A percentile compares a stretch with the other conserved stretches of the same genome.
Conservation (phyloP, 2,888 invertebrate species). For the Cloeon dipterum region DNA sequence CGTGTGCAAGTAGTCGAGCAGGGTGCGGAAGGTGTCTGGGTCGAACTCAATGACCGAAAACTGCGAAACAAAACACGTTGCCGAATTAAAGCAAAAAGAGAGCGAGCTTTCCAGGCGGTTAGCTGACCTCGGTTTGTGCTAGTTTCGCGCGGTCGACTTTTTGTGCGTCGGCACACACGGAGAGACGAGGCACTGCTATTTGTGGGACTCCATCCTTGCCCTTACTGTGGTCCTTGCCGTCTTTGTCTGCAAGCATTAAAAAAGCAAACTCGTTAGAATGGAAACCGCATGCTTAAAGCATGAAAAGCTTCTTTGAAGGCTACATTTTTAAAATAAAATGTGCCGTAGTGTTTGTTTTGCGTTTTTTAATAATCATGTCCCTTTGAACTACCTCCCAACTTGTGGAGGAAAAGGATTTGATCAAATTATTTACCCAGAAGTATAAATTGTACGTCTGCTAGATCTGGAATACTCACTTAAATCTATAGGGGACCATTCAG, state of each 20-base stretch:
- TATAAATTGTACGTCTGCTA: no score
- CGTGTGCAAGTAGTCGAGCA: constrained; percentile 78
- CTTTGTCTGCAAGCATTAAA: constrained; percentile 57
- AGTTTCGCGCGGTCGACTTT: constrained; percentile 81
- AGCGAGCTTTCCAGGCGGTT: not conserved
- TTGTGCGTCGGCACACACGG: constrained; percentile 82
- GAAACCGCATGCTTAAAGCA: no score
- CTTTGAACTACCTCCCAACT: no score
- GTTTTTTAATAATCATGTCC: no score
- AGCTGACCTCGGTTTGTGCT: constrained; percentile 63
- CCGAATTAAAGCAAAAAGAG: not conserved
- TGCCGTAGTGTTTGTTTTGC: no score
- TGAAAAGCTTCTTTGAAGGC: no score
- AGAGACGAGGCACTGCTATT: constrained; percentile 64
- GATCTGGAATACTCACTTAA: no score
- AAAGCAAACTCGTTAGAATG: no score
- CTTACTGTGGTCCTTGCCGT: constrained; percentile 54
- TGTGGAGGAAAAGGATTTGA: no score
- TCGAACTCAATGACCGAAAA: constrained; percentile 90
- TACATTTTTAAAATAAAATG: no score
- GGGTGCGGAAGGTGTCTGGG: constrained; percentile 74
- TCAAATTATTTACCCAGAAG: no score
- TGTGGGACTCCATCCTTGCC: constrained; percentile 46
- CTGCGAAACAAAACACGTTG: constrained; percentile 21
- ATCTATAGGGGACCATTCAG: no score